Evolutionary conservation across 2,797 vertebrate genomes (phyloP).

Genomic region (Uromys caudimaculatus): DNA sequence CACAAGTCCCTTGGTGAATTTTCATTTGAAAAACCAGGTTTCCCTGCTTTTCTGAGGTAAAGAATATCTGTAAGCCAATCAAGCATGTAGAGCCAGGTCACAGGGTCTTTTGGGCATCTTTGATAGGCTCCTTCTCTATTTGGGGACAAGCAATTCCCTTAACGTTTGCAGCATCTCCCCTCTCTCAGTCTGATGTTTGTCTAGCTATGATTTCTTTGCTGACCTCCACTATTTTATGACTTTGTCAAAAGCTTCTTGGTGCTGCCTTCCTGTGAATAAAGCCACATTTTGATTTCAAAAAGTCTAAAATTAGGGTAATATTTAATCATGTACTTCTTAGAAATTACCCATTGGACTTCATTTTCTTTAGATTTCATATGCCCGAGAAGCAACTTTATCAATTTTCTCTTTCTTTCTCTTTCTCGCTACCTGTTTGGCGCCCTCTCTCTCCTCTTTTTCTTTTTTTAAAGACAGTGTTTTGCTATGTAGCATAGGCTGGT

Average conservation of each 20-base stretch:
- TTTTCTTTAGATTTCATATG: slow-evolving; percentile 42
- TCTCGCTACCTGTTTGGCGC: not conserved
- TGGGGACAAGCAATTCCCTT: not conserved
- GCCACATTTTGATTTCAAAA: slow-evolving; percentile 46
- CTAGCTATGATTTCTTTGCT: slow-evolving; percentile 2
- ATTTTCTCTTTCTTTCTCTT: not conserved
- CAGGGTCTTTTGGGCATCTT: not conserved
- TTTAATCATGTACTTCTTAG: not conserved
- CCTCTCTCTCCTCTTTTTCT: too few relatives aligned
- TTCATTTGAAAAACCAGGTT: slow-evolving; percentile 43
- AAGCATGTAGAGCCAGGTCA: not conserved
- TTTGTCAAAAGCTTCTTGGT: not conserved
- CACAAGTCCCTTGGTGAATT: not conserved
- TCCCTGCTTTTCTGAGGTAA: slow-evolving; percentile 15
- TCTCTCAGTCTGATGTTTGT: not conserved
- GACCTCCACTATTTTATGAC: slow-evolving; percentile 3
- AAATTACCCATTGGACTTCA: slow-evolving; percentile 40
- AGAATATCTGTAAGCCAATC: not conserved
- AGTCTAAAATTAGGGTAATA: slow-evolving; percentile 19
- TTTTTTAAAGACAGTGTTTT: not conserved
- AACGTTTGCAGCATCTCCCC: not conserved
- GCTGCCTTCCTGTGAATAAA: not conserved
- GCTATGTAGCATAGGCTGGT: not conserved
- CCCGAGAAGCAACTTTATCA: slow-evolving; percentile 16
- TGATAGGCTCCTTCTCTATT: not conserved